Percentiles rank a stretch among this genome's conserved stretches.
Conservation (phyloP, 2,888 invertebrate species). For the Lottia gigantea region DNA sequence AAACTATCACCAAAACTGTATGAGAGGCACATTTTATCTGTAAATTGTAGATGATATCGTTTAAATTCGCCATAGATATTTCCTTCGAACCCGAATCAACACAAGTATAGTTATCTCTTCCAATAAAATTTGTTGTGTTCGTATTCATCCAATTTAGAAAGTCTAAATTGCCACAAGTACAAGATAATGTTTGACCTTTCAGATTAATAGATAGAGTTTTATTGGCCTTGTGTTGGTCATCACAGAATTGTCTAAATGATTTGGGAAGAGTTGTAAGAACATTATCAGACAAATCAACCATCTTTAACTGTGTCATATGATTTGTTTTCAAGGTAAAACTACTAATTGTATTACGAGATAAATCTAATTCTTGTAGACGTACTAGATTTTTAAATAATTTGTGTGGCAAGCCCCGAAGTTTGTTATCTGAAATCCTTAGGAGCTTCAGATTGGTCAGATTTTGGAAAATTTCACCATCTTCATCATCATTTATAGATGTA, state of each 20-base stretch:
- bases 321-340: constrained; percentile 19
- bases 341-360: constrained; percentile 24
- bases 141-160: constrained; percentile 28
- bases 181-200: constrained; percentile 19
- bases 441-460: constrained; percentile 14
- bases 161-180: constrained; percentile 22
- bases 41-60: neutral
- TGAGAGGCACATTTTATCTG: constrained; percentile 23
- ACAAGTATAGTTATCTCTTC: constrained; percentile 21
- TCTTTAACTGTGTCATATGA: constrained; percentile 20
- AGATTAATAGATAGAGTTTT: constrained; percentile 17
- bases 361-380: constrained; percentile 17
- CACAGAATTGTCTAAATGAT: constrained; percentile 10
- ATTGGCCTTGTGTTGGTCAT: neutral
- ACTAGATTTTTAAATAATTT: constrained; percentile 21
- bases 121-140: constrained; percentile 18
- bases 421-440: constrained; percentile 26
- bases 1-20: constrained; percentile 15
- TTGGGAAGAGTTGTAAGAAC: constrained; percentile 12
- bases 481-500: constrained; percentile 16
- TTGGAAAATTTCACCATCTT: constrained; percentile 24
- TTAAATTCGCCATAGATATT: neutral
- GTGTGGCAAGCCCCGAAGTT: constrained; percentile 21
- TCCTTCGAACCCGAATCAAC: neutral
- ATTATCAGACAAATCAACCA: constrained; percentile 26